Evolutionary conservation across 1,140 invertebrate species (phyloP).

Genomic region (Euschistus heros): DNA sequence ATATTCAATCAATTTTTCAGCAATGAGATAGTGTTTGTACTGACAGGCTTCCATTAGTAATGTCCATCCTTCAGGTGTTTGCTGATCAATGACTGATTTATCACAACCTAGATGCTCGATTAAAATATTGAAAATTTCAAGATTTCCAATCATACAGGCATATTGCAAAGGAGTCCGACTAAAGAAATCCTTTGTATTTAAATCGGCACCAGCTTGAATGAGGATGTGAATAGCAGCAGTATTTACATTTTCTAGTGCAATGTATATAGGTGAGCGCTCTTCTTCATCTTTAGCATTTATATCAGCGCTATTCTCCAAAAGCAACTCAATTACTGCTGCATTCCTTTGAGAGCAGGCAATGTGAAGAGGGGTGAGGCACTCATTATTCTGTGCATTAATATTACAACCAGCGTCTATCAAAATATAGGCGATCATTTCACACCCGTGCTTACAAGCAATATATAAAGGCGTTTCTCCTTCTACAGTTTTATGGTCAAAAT

Average conservation of each 20-base stretch:
- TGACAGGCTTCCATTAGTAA: constrained; percentile 22
- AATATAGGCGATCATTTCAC: constrained; percentile 8
- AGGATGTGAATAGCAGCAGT: background rate
- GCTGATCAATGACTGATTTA: constrained; percentile 5
- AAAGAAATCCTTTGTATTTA: constrained; percentile 11
- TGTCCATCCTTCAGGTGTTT: constrained; percentile 20
- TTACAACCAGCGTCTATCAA: constrained; percentile 4
- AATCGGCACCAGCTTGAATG: constrained; percentile 5
- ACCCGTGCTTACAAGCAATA: constrained; percentile 1
- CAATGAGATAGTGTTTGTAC: constrained; percentile 18
- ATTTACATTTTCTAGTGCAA: constrained; percentile 16
- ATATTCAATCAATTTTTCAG: constrained; percentile 12
- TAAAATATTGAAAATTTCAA: constrained; percentile 19
- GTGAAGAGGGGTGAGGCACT: constrained; percentile 16
- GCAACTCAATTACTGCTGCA: constrained; percentile 4
- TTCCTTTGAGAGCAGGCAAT: constrained; percentile 14
- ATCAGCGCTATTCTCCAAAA: constrained; percentile 10
- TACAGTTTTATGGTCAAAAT: constrained; percentile 16
- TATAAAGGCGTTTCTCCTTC: constrained; percentile 20
- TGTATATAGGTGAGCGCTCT: constrained; percentile 11
- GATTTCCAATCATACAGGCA: constrained; percentile 17
- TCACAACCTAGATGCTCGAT: background rate
- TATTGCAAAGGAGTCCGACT: constrained; percentile 16
- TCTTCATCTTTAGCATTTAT: constrained; percentile 14
- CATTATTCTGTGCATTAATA: constrained; percentile 16